phyloP scores from a whole-genome alignment of 2,888 invertebrate genomes.

The Sinotaia quadrata region DNA sequence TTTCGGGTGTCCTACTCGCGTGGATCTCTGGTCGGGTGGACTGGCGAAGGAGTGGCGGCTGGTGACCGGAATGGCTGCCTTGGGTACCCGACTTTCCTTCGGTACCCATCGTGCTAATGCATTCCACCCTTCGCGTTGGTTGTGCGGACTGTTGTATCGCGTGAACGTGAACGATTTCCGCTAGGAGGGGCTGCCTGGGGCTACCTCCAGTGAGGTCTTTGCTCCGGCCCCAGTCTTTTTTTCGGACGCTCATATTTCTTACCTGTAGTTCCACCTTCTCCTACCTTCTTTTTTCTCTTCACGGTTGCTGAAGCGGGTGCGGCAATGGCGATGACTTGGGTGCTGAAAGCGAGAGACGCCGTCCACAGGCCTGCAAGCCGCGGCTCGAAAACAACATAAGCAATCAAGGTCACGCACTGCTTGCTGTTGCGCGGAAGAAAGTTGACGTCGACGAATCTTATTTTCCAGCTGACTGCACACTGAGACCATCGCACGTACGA shows the following conservation, averaged over 20 bases:
- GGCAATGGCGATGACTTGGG: background rate
- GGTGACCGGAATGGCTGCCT: conserved; percentile 9
- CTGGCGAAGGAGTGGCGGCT: no score
- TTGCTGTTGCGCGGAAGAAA: conserved; percentile 8
- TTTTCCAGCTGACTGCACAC: background rate
- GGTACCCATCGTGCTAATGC: no score
- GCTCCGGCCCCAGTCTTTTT: conserved; percentile 12
- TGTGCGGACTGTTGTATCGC: background rate
- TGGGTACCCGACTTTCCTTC: conserved; percentile 7
- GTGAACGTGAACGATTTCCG: background rate
- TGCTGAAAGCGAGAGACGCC: background rate
- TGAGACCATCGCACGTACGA: background rate
- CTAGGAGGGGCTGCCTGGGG: background rate
- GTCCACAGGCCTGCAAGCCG: background rate
- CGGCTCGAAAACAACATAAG: background rate
- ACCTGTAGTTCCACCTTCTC: background rate
- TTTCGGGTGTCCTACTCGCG: no score
- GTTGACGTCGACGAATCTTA: no score
- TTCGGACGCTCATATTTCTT: background rate
- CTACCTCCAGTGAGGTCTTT: conserved; percentile 10
- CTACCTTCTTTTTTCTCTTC: background rate
- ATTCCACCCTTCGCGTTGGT: no score
- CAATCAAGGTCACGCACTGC: background rate
- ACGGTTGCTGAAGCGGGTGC: background rate
- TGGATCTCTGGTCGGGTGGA: conserved; percentile 14